Evolutionary conservation across 2,113 vertebrate species (phyloP), one percentile per base, ranked within the genome.

Genomic region (Oryzias curvinotus): DNA sequence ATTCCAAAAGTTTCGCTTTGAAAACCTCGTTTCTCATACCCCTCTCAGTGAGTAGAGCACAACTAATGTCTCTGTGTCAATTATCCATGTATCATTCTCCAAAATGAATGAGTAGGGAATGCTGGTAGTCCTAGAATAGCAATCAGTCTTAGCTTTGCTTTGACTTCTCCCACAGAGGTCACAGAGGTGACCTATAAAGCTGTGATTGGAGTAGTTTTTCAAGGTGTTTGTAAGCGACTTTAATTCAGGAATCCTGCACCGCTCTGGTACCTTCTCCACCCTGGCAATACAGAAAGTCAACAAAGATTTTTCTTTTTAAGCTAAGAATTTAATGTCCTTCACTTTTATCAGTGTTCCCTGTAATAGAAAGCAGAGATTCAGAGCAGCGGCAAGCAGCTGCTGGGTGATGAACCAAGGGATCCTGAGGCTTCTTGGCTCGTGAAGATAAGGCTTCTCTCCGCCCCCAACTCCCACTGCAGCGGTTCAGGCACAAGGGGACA

Each of bases 381-480:
- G 70, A 57, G 55, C 26, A 54, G 77, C 56, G 52, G 73, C 81
- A 85, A 86, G 83, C 78, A 49, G 49, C 67, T 73, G 71, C 73
- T 52, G 74, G 52, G 66, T 83, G 80, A 87, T 86, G 82, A 86
- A 79, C 69, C 71, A 28, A 62, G 79, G 70, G 83, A 85, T 75
- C 69, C 57, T 50, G 82, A 75, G 81, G 65, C 73, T 75, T 59
- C 62, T 67, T 81, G 80, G 72, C 58, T 73, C 14, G 56, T 59
- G 48, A 68, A 65, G 82, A 88, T 87, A 87, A 87, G 72, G 65
- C 72, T 57, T 23, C 62, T 68, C 46, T 82, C 71, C 68, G 81
- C 74, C 77, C 41, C 65, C 63, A 71, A 68, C 64, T 69, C 51
- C 63, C 56, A 62, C 66, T 67, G 64, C 57, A 57, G 60, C 57